Evolutionary conservation across 2,113 vertebrate species (phyloP), one percentile per base, ranked within the genome.

Genomic region (Egretta garzetta): DNA sequence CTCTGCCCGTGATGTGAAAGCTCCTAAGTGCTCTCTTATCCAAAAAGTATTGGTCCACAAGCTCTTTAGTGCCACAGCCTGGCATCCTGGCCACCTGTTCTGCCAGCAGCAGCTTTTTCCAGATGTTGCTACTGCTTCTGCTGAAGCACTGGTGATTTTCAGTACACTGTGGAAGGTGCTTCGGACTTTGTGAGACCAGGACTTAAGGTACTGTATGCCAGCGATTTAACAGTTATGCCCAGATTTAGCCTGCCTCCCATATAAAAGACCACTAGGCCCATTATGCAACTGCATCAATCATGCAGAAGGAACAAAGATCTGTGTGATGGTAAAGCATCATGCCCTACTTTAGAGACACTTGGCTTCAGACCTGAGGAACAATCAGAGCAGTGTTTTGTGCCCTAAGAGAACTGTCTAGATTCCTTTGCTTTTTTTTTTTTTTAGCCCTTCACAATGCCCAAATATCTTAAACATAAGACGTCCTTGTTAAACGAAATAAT

Each of bases 401-500:
- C 45, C 26, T 90, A 68, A 75, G 75, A 86, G 43, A 53, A 50
- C 52, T 47, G 32, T 66, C 60, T 52, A 56, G 43, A 63, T 82
- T 85, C 3, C 74, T 91, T 73, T 85, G 17, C 1, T 6, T 56
- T 58, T 56, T 70, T 58, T 56, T 70, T 49, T 8, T 20, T 22
- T 19, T 60, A 76, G 49, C 32, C 45, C 15, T 76, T 93, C 50
- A 86, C 63, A 86, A 1, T 74, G 55, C 41, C 23, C 63, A 71
- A 91, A 60, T 79, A 87, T 81, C 35, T 94, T 92, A 73, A 63
- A 77, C 39, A 79, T 92, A 94, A 95, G 89, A 71, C 39, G 59
- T 81, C 70, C 52, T 94, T 96, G 75, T 96, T 96, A 70, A 86
- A 74, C 9, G 30, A 81, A 96, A 75, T 81, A 88, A 74, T 89